Conservation (phyloP, 37 sponge, comb jelly and placozoan species). For the Amphimedon queenslandica region DNA sequence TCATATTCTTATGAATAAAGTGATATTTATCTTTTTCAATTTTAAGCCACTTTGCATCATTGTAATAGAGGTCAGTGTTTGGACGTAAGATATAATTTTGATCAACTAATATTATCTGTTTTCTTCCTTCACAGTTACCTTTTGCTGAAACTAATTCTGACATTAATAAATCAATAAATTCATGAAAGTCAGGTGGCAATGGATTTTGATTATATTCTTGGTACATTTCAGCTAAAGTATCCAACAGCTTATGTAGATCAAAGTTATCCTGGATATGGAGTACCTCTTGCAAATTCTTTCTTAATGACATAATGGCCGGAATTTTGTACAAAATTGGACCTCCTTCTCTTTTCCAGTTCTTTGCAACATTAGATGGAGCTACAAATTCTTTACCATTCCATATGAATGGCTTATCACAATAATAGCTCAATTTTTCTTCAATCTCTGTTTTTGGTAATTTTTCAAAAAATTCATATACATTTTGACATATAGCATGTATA, state of each 20-base stretch:
- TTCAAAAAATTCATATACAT: too few relatives aligned
- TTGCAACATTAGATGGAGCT: conserved; percentile 1
- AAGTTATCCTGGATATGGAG: conserved; percentile 12
- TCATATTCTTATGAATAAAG: conserved; percentile 23
- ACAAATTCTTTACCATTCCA: conserved; percentile 44
- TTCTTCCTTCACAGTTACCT: background rate
- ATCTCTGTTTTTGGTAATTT: too few relatives aligned
- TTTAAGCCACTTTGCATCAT: conserved; percentile 27
- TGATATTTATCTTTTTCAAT: background rate
- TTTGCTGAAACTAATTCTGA: background rate
- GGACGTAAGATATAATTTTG: background rate
- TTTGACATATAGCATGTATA: too few relatives aligned
- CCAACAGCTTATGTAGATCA: background rate
- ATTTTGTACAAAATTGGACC: conserved; percentile 38
- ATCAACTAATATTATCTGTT: conserved; percentile 10
- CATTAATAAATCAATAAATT: background rate
- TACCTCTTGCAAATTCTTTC: background rate
- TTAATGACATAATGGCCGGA: background rate
- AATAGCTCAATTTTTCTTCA: too few relatives aligned
- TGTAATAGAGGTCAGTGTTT: conserved; percentile 9
- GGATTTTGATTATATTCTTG: conserved; percentile 11
- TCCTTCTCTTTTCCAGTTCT: conserved; percentile 22
- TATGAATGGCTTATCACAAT: too few relatives aligned
- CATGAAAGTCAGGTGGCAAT: conserved; percentile 7
- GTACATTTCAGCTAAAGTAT: background rate